phyloP scores from a whole-genome alignment of 2,888 invertebrate genomes.

The Eupithecia tripunctaria region DNA sequence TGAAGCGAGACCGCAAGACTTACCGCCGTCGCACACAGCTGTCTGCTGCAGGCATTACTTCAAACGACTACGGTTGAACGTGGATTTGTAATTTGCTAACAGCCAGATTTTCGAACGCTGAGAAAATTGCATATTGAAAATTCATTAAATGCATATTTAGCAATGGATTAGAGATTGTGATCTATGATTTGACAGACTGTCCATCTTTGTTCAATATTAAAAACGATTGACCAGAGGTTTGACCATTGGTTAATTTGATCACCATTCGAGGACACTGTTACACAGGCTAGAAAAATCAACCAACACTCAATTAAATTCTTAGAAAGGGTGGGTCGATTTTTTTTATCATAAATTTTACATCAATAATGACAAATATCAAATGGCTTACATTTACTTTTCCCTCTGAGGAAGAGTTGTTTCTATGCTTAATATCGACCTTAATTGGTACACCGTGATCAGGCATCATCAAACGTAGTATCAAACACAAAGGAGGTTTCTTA shows the following conservation, averaged over 20 bases:
- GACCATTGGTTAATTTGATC: neutral
- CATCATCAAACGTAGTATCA: no score
- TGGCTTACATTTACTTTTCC: no score
- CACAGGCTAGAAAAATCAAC: neutral
- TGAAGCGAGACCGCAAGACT: conserved; percentile 89
- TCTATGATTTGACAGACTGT: neutral
- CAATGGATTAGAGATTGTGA: neutral
- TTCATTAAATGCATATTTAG: neutral
- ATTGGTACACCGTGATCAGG: neutral
- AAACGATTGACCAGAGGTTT: neutral
- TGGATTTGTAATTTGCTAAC: conserved; percentile 48
- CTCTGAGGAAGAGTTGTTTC: neutral
- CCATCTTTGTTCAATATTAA: neutral
- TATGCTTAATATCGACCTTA: neutral
- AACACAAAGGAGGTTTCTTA: neutral
- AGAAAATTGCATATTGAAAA: neutral
- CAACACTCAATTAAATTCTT: neutral
- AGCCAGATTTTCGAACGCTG: neutral
- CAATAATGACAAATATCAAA: no score
- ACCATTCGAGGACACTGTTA: neutral
- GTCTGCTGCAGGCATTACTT: conserved; percentile 95
- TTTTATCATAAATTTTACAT: no score
- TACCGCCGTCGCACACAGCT: conserved; percentile 91
- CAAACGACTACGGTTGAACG: conserved; percentile 72
- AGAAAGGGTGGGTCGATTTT: neutral